A percentile compares a stretch with the other conserved stretches of the same genome.
These are phyloP conservation scores for Podarcis muralis DNA, from an alignment of 2,113 vertebrate species.

Conservation along the genomic window DNA sequence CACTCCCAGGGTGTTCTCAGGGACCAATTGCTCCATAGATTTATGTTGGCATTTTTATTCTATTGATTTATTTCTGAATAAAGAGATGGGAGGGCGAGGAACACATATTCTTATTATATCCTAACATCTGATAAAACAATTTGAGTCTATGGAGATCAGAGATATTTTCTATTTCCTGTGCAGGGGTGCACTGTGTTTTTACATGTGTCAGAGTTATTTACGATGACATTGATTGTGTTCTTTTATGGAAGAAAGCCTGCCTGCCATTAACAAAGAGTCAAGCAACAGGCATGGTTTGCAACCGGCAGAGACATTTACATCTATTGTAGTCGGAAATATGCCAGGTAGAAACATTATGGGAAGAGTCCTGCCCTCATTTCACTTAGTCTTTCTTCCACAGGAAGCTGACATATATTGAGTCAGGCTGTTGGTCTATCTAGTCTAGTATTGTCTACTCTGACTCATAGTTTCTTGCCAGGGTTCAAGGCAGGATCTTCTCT, in stretches of 20 bases:
- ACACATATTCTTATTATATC: fast-evolving
- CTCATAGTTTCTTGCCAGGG: no score
- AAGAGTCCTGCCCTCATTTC: not conserved
- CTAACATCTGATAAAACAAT: not conserved
- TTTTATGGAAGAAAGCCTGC: not conserved
- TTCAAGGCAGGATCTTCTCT: no score
- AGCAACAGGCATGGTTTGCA: not conserved
- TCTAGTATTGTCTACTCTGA: no score
- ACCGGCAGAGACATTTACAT: not conserved
- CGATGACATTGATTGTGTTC: slow-evolving; percentile 4
- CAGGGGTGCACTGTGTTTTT: not conserved
- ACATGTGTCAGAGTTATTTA: slow-evolving; percentile 4
- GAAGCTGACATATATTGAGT: no score
- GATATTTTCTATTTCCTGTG: not conserved
- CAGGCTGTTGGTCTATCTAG: no score
- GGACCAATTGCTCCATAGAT: not conserved
- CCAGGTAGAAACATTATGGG: not conserved
- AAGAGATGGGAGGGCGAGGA: not conserved
- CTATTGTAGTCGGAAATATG: not conserved
- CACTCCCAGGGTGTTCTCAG: not conserved
- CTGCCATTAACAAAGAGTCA: not conserved
- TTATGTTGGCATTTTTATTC: slow-evolving; percentile 13
- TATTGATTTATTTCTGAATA: slow-evolving; percentile 18
- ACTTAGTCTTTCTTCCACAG: no score
- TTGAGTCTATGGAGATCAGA: not conserved